Percentiles rank a stretch among this genome's conserved stretches.
Evolutionary conservation across 2,113 vertebrate genomes (phyloP).

Genomic region (Chinchilla lanigera): DNA sequence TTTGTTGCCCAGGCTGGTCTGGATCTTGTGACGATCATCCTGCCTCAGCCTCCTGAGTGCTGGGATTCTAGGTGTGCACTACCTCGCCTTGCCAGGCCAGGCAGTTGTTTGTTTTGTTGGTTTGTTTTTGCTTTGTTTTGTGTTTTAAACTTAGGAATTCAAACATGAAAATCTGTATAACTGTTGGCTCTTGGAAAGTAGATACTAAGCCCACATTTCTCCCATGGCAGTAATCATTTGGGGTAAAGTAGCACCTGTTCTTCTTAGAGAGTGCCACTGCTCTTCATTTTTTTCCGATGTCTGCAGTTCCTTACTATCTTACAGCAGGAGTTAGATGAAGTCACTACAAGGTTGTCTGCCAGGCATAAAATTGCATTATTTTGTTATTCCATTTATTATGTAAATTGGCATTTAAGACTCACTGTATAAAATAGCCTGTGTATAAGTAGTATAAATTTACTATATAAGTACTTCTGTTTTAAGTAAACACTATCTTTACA

Average conservation of each 20-base stretch:
- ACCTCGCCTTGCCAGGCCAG: too few relatives aligned
- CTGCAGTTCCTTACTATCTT: constrained; percentile 1
- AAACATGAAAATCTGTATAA: constrained; percentile 27
- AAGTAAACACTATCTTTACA: constrained; percentile 27
- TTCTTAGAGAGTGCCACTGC: background rate
- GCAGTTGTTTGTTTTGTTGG: constrained; percentile 8
- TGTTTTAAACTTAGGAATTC: constrained; percentile 44
- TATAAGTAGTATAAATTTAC: background rate
- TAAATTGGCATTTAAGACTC: constrained; percentile 49
- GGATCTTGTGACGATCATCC: too few relatives aligned
- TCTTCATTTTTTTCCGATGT: background rate
- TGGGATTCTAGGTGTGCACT: too few relatives aligned
- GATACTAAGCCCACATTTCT: background rate
- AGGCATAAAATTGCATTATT: constrained; percentile 42
- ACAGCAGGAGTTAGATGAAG: background rate
- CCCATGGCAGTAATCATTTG: background rate
- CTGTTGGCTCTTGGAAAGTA: constrained; percentile 3
- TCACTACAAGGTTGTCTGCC: background rate
- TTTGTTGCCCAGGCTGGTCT: too few relatives aligned
- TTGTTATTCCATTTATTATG: constrained; percentile 18
- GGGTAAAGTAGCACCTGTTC: background rate
- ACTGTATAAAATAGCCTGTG: background rate
- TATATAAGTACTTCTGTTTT: background rate
- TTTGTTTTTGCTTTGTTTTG: constrained; percentile 12
- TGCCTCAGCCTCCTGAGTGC: too few relatives aligned